Base-by-base conservation (phyloP, 1,140 invertebrate species). In the Goniozus legneri region DNA sequence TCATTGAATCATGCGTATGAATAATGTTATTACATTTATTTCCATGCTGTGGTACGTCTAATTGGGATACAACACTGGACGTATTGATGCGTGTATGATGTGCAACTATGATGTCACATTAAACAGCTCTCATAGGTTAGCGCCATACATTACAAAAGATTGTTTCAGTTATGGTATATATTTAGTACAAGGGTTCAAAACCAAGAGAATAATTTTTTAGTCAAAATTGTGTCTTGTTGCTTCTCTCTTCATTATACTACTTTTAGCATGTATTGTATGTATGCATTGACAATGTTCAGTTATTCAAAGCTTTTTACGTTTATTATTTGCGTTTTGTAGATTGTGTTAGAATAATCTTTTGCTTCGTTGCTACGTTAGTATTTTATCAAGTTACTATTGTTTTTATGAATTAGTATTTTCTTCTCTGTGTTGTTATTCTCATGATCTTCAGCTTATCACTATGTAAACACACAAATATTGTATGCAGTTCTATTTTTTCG, bases 121-220 rank as follows among this genome's bases (percentile, higher is more conserved):
- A 64, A 63, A 74, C 73, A 76, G 73, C 73, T 57, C 69, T 75
- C 65, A 76, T 76, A 76, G 73, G 73, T 76, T 73, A 76, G 73
- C 71, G 69, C 54, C 57, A 73, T 60, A 66, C 56, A 65, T 67
- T 72, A 64, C 56, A 60, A 48, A 54, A 59, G 60, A 56, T 57
- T 65, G 60, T 62, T 65, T 65, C 61, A 61, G 64, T 69, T 73
- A 62, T 65, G 66, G 61, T 70, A 66, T 56, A 60, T 60, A 56
- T 44, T 43, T 51, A n/a, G n/a, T n/a, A n/a, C n/a, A n/a, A n/a
- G n/a, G n/a, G n/a, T n/a, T n/a, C n/a, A n/a, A n/a, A n/a, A n/a
- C n/a, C n/a, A n/a, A n/a, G n/a, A n/a, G n/a, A n/a, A n/a, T n/a
- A n/a, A n/a, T n/a, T n/a, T n/a, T n/a, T n/a, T n/a, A n/a, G n/a